A percentile compares a stretch with the other conserved stretches of the same genome.
phyloP scores from a whole-genome alignment of 64 coral and sea anemone genomes.

The Trachythela sp. region DNA sequence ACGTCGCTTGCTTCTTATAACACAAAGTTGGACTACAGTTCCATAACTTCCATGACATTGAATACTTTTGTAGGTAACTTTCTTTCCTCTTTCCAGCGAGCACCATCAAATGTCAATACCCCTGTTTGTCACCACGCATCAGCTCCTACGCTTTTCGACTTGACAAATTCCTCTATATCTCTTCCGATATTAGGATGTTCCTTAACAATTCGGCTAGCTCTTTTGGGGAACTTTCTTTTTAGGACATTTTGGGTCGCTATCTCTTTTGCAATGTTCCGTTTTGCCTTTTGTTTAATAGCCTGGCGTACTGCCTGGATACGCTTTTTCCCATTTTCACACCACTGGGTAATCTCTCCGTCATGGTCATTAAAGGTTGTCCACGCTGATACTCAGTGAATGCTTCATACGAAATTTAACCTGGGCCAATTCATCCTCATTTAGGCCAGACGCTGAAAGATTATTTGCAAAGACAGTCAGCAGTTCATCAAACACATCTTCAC shows the following conservation, averaged over 20 bases:
- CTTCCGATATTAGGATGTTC: constrained; percentile 55
- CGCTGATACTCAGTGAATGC: too few relatives aligned
- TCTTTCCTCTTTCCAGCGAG: constrained; percentile 2
- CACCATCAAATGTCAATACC: constrained; percentile 50
- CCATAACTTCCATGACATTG: constrained; percentile 53
- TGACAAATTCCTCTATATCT: constrained; percentile 61
- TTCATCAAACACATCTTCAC: neutral
- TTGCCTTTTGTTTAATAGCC: constrained; percentile 31
- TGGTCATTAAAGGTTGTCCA: constrained; percentile 18
- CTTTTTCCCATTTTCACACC: neutral
- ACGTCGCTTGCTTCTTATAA: constrained; percentile 48
- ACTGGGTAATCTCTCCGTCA: constrained; percentile 26
- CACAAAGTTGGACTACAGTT: constrained; percentile 51
- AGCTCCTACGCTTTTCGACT: constrained; percentile 33
- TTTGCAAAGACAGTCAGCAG: neutral
- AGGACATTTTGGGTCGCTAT: constrained; percentile 41
- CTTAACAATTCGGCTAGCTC: constrained; percentile 16
- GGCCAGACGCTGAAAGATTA: neutral
- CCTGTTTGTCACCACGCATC: constrained; percentile 63
- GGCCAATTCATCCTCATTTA: neutral
- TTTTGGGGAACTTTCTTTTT: constrained; percentile 20
- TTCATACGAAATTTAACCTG: too few relatives aligned
- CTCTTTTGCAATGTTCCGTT: constrained; percentile 33
- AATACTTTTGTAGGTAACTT: constrained; percentile 64
- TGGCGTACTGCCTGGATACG: neutral